phyloP scores from a whole-genome alignment of 2,113 vertebrate genomes.

The Ahaetulla prasina region DNA sequence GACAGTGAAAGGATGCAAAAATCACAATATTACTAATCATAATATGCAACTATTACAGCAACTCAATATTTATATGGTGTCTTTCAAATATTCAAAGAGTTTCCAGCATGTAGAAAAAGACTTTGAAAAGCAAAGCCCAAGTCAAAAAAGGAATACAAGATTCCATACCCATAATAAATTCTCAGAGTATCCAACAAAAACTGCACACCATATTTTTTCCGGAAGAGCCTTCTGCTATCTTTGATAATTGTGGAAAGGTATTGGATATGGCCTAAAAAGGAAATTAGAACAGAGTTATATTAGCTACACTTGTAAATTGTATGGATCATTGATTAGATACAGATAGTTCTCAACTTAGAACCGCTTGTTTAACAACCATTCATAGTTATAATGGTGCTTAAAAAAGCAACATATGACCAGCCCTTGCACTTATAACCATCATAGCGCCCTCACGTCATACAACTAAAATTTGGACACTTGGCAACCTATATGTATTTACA shows the following conservation, averaged over 20 bases:
- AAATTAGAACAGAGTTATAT: conserved; percentile 41
- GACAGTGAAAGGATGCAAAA: not conserved
- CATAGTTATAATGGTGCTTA: not conserved
- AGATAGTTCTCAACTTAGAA: not conserved
- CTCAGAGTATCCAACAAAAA: conserved; percentile 91
- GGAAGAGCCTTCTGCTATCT: conserved; percentile 93
- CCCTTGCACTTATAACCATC: not conserved
- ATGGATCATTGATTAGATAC: not conserved
- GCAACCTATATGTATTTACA: not conserved
- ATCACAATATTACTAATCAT: not conserved
- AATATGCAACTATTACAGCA: not conserved
- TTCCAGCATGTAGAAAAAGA: not conserved
- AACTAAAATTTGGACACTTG: not conserved
- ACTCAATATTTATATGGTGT: not conserved
- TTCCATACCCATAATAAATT: conserved; percentile 88
- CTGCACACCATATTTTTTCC: conserved; percentile 92
- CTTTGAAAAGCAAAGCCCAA: not conserved
- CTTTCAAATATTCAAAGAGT: not conserved
- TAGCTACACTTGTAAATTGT: not conserved
- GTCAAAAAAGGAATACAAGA: conserved; percentile 12
- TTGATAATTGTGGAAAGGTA: conserved; percentile 96
- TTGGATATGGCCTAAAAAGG: conserved; percentile 87
- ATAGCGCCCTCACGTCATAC: not conserved
- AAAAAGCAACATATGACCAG: not conserved
- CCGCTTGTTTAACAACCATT: not conserved